Base-by-base conservation (phyloP, 2,797 vertebrate species). In the Cuculus canorus region DNA sequence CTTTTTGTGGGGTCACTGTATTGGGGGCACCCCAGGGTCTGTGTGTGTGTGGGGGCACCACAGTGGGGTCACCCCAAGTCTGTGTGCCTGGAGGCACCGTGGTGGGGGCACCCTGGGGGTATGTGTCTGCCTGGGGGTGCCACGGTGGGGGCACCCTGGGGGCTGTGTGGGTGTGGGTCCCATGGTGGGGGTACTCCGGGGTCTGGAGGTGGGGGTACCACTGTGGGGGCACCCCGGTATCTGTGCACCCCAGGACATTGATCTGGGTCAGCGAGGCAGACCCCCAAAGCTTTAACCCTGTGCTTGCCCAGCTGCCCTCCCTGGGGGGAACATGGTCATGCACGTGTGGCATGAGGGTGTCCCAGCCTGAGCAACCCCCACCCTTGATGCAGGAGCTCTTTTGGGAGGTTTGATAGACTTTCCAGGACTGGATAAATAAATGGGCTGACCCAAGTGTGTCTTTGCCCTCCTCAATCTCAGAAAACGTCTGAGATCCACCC, bases 201-300 rank as follows among this genome's bases (percentile, higher is more conserved):
- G n/a, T n/a, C n/a, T n/a, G n/a, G n/a, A n/a, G n/a, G n/a, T n/a
- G n/a, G n/a, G n/a, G n/a, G n/a, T n/a, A n/a, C n/a, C n/a, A n/a
- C n/a, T n/a, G 45, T 10, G 45, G 45, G 45, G 45, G 18, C 50
- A 52, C 24, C 24, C 15, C 5, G 33, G 57, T 18, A 12, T 17
- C 43, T 45, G 39, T 41, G 39, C 39, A 10, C 39, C 39, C 39
- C 39, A 41, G 39, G 39, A 41, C 14, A 14, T 13, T 39, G 39
- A 14, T 10, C 39, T 14, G 39, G 39, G 41, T 41, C 39, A 41
- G 39, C 39, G 41, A 14, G 39, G 41, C 39, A 41, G 39, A 41
- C 2, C 6, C 1, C 35, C 2, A 3, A 9, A 33, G 23, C 8
- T 63, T 71, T 60, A 11, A 61, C 75, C 48, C 32, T 0, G 1